Evolutionary conservation across 2,797 vertebrate genomes (phyloP), one percentile per base, ranked within the genome.

Genomic region (Sylvia borin): DNA sequence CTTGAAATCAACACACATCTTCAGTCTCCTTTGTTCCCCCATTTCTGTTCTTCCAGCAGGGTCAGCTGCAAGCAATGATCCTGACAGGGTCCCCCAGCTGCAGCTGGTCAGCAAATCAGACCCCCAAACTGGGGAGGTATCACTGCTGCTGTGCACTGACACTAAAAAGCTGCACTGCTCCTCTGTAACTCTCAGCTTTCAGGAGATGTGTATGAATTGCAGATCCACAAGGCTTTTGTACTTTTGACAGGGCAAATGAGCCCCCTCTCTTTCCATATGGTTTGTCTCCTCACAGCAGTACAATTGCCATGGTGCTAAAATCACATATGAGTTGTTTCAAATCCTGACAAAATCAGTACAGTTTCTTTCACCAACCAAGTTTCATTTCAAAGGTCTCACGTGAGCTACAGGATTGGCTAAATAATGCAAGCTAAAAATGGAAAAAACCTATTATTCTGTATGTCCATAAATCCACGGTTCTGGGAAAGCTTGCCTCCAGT

Each of bases 1-100:
- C 8, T 22, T 5, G 1, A 61, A 11, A 1, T 32, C 7, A 76
- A 2, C 0, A 0, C 0, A 0, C 4, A 5, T 3, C 18, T 67
- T 53, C 8, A 16, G 0, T 1, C 19, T 5, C 13, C 24, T 31
- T 42, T 57, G 14, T 22, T 60, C 43, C 55, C 62, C 54, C 18
- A 5, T 15, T 50, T 65, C 14, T 65, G 4, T 3, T 32, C 18
- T n/a, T 10, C 5, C 24, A 36, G n/a, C 1, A 0, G 0, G 4
- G 7, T 18, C 77, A 92, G 77, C 34, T 91, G 74, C 36, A 45
- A 81, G 47, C 75, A 75, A 31, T 62, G 1, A 2, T 38, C 26
- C 29, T 65, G 20, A 13, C 1, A 2, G 21, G 16, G 10, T 34
- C 42, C 4, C 25, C 4, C 36, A 87, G 43, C 25, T 54, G 31